Percentiles rank a stretch among this genome's conserved stretches.
phyloP scores from a whole-genome alignment of 2,888 invertebrate species.

The Hedychridium roseum region DNA sequence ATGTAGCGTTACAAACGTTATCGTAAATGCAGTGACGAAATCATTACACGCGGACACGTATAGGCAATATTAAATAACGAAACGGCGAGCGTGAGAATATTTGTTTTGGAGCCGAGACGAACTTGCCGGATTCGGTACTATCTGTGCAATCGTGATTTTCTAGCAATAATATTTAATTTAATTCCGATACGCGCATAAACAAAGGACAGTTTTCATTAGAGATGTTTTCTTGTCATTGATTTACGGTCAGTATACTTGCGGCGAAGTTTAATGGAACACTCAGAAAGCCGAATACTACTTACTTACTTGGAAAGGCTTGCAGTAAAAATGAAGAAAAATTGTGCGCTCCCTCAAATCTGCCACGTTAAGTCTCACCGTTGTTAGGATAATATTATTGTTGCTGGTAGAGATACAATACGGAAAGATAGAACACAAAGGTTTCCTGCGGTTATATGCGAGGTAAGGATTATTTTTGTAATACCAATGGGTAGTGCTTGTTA shows the following conservation, averaged over 20 bases:
- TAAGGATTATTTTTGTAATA: too few relatives aligned
- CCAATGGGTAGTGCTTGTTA: too few relatives aligned
- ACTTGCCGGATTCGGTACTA: neutral
- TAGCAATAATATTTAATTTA: slow-evolving; percentile 4
- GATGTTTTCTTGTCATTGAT: too few relatives aligned
- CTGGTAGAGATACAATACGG: too few relatives aligned
- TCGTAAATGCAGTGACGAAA: neutral
- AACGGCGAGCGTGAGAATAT: neutral
- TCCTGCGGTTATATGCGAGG: too few relatives aligned
- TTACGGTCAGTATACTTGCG: neutral
- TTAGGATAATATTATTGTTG: too few relatives aligned
- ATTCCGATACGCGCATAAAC: neutral
- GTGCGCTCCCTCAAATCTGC: neutral
- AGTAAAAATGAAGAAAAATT: neutral
- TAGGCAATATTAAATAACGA: neutral
- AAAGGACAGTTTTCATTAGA: neutral
- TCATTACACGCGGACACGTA: neutral
- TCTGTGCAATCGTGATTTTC: neutral
- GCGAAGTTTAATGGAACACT: neutral
- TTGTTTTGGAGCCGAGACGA: neutral
- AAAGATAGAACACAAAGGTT: too few relatives aligned
- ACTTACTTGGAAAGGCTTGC: neutral
- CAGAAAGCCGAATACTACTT: neutral
- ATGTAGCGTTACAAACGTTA: neutral
- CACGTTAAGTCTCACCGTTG: neutral